phyloP scores from a whole-genome alignment of 1,140 invertebrate genomes.

The Telenomus remus region DNA sequence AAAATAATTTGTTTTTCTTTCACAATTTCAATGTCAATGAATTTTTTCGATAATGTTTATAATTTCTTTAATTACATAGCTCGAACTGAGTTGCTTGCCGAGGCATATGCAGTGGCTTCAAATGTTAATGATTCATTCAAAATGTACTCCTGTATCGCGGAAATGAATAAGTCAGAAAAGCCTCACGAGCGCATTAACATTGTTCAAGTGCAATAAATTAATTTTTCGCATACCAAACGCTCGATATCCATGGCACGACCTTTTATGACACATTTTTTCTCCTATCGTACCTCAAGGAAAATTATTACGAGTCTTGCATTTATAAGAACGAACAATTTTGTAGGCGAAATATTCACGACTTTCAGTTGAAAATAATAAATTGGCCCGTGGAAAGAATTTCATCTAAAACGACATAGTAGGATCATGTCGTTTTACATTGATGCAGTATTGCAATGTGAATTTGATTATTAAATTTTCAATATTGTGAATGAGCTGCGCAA shows the following conservation, averaged over 20 bases:
- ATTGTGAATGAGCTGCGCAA: constrained; percentile 21
- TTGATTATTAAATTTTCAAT: constrained; percentile 15
- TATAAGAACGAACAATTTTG: not conserved
- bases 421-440: constrained; percentile 7
- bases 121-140: constrained; percentile 37
- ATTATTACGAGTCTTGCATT: constrained; percentile 9
- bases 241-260: constrained; percentile 8
- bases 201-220: constrained; percentile 25
- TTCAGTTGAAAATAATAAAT: not conserved
- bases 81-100: constrained; percentile 15
- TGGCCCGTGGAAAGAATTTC: not conserved
- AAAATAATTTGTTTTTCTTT: too few species aligned
- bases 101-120: constrained; percentile 10
- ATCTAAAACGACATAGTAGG: not conserved
- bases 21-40: not conserved
- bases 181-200: constrained; percentile 25
- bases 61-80: constrained; percentile 17
- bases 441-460: constrained; percentile 9
- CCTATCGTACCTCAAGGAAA: constrained; percentile 15
- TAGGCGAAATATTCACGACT: not conserved
- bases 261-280: constrained; percentile 9
- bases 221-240: constrained; percentile 22
- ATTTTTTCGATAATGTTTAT: constrained; percentile 13
- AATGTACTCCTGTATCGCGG: constrained; percentile 33
- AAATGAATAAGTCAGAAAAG: constrained; percentile 29